These are phyloP conservation scores for Chloroceryle amazona DNA, from an alignment of 2,797 vertebrate species.

Conservation along the genomic window DNA sequence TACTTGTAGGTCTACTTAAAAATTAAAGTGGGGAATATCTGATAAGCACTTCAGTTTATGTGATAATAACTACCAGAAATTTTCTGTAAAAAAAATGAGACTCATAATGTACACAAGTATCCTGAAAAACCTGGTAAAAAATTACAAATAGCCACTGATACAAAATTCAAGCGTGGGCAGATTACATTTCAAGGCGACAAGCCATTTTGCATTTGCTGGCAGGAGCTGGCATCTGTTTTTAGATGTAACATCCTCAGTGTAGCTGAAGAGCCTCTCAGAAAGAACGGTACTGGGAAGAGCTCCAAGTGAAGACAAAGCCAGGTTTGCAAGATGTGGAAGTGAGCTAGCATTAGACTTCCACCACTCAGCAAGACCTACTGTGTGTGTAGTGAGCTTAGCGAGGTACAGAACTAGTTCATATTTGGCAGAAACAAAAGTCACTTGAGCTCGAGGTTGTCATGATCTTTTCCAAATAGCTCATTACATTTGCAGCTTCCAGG, in stretches of 20 bases:
- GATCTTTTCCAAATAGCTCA: conserved; percentile 66
- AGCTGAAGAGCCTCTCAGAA: conserved; percentile 63
- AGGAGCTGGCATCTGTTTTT: conserved; percentile 75
- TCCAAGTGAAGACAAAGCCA: conserved; percentile 66
- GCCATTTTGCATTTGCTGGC: conserved; percentile 71
- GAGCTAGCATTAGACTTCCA: conserved; percentile 55
- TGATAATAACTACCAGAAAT: background rate
- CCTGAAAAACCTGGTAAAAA: background rate
- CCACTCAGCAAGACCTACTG: conserved; percentile 29
- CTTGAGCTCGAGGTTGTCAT: conserved; percentile 42
- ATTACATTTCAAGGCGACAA: conserved; percentile 42
- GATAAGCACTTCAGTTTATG: background rate
- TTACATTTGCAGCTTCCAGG: conserved; percentile 65
- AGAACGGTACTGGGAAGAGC: conserved; percentile 63
- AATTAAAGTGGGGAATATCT: background rate
- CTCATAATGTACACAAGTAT: background rate
- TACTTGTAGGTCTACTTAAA: background rate
- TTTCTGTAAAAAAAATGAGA: background rate
- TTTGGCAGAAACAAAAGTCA: conserved; percentile 35
- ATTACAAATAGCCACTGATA: conserved; percentile 48
- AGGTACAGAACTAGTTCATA: background rate
- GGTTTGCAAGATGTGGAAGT: conserved; percentile 71
- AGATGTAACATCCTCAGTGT: conserved; percentile 69
- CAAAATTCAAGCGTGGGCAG: conserved; percentile 42
- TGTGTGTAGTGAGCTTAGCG: background rate